phyloP scores from a whole-genome alignment of 2,797 vertebrate species.

The Enteromius mattozi region DNA sequence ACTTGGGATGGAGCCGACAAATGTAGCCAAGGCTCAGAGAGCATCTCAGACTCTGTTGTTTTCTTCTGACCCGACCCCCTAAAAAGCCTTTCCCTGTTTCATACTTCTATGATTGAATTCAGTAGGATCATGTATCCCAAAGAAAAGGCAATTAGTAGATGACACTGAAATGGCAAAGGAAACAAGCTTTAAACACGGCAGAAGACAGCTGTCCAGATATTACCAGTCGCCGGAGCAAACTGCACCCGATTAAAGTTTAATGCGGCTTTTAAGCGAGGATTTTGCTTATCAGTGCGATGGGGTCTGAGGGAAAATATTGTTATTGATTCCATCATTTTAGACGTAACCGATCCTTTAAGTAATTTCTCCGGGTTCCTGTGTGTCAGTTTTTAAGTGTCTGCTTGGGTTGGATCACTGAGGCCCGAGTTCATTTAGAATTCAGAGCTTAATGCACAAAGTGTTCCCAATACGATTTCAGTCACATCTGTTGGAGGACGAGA shows the following conservation, averaged over 20 bases:
- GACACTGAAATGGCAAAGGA: conserved; percentile 86
- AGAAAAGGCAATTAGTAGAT: conserved; percentile 80
- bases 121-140: conserved; percentile 68
- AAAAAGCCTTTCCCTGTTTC: conserved; percentile 69
- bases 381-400: conserved; percentile 83
- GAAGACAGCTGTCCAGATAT: conserved; percentile 91
- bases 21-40: conserved; percentile 58
- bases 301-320: conserved; percentile 94
- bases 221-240: conserved; percentile 89
- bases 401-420: conserved; percentile 77
- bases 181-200: conserved; percentile 87
- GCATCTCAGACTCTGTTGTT: conserved; percentile 57
- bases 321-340: conserved; percentile 96
- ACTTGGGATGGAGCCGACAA: conserved; percentile 58
- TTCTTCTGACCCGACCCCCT: conserved; percentile 60
- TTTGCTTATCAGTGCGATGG: conserved; percentile 86
- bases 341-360: conserved; percentile 94
- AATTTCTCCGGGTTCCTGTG: conserved; percentile 84
- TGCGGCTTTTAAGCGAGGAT: conserved; percentile 90
- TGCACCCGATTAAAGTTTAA: conserved; percentile 93
- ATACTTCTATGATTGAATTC: conserved; percentile 68
- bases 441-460: conserved; percentile 80
- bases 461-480: conserved; percentile 79
- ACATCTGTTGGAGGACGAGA: conserved; percentile 84
- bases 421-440: conserved; percentile 82